Evolutionary conservation across 1,140 invertebrate species (phyloP), one percentile per base, ranked within the genome.

Genomic region (Linepithema humile): DNA sequence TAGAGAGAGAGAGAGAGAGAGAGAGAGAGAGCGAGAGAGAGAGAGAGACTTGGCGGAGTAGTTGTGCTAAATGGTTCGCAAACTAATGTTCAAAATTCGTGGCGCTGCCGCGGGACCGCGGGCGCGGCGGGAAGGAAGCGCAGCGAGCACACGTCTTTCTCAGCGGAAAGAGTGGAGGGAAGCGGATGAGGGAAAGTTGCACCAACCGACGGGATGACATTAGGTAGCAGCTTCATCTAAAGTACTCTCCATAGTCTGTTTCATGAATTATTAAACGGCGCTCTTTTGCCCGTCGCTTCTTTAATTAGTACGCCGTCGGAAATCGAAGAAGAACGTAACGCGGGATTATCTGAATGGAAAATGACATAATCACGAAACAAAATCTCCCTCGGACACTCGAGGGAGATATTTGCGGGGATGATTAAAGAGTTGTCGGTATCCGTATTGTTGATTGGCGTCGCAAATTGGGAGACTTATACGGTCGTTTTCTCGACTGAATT

Each of bases 61-160:
- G 88, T 89, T 89, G 85, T 89, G 89, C 84, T 89, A 90, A 90
- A 90, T 90, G 89, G 89, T 89, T 90, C 86, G 88, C 88, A 86
- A 90, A 89, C 84, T 90, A 90, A 90, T 90, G 88, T 83, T 82
- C 88, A 90, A 90, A 90, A 90, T 89, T 90, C 64, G 74, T n/a
- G 60, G 80, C 55, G 85, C 60, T 77, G 74, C 82, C 73, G 77
- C 62, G 75, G 64, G 75, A 88, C 75, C 80, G 57, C 29, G 38
- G 3, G 70, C 29, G 29, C 59, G 70, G 1, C 17, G 53, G 62
- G 53, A 55, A 45, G 50, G 48, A 62, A 74, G 26, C 23, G 80
- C 15, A 67, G 62, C 62, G 64, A 35, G 53, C 55, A 29, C 78
- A 35, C 78, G 78, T 60, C 69, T 82, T 59, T 59, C 55, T 60